Conservation (phyloP, 2,888 invertebrate species). For the Agriopis leucophaearia region DNA sequence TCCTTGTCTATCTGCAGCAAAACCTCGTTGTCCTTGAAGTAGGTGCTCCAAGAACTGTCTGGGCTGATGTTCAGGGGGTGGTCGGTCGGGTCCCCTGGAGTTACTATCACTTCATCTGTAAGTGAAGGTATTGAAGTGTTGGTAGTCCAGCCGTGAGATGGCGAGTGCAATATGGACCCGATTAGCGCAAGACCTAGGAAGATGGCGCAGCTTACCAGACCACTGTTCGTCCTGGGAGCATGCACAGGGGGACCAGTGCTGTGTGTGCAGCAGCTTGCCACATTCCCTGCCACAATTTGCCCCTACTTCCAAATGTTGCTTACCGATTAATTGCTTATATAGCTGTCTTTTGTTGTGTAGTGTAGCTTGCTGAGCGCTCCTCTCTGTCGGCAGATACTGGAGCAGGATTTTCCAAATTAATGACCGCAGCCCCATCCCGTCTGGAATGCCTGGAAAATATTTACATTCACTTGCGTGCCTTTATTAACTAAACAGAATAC, state of each 20-base stretch:
- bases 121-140: constrained; percentile 33
- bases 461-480: not conserved
- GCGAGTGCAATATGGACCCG: too few relatives aligned
- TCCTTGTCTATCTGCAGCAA: constrained; percentile 99
- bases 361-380: constrained; percentile 89
- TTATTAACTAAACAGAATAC: too few relatives aligned
- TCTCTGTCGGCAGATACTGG: constrained; percentile 92
- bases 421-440: constrained; percentile 93
- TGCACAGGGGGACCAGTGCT: too few relatives aligned
- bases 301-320: constrained; percentile 14
- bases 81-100: constrained; percentile 92
- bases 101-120: constrained; percentile 94
- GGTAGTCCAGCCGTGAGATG: too few relatives aligned
- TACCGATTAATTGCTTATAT: constrained; percentile 93
- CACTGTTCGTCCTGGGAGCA: too few relatives aligned
- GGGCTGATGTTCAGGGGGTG: constrained; percentile 98
- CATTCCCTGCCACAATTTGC: too few relatives aligned
- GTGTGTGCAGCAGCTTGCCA: too few relatives aligned
- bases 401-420: constrained; percentile 96
- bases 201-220: too few relatives aligned
- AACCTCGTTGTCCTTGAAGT: constrained; percentile 99
- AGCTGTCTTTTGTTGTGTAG: constrained; percentile 91
- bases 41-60: constrained; percentile 97
- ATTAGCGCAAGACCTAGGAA: too few relatives aligned
- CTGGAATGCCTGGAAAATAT: constrained; percentile 91